Evolutionary conservation across 2,888 invertebrate species (phyloP), one percentile per base, ranked within the genome.

Genomic region (Gonocerus acuteangulatus): DNA sequence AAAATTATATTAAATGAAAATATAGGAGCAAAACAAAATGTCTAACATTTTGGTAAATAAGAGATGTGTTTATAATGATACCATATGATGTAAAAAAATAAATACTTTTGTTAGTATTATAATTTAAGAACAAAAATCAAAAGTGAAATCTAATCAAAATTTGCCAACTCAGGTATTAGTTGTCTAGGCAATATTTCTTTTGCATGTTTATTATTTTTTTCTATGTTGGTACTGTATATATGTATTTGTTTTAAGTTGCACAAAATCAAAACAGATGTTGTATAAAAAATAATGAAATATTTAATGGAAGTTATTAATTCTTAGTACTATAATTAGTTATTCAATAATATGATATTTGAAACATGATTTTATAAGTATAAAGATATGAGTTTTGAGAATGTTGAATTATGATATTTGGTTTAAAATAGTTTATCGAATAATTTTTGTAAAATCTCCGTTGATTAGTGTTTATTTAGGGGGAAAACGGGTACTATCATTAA

Each of bases 191-290:
- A 56, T 58, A 39, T 59, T 49, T 48, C 36, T 19, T 48, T 48
- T 59, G 48, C 32, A 34, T 56, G 21, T 56, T 44, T 56, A 56
- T 42, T 22, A 48, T 54, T 54, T 51, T 45, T n/a, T 36, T 48
- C 19, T 61, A 47, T 22, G 39, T 52, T 52, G n/a, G 39, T 27
- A 52, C 39, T 49, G 47, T 60, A 60, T 62, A 54, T 64, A 56
- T 48, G 58, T 54, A 60, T 63, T 66, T 63, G 58, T 63, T 66
- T 66, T 66, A 45, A 61, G 59, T 65, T 64, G 66, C 66, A 65
- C 62, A 66, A 56, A 66, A 66, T 66, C 66, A 66, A 66, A 66
- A 66, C 66, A 54, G 56, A 66, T 65, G 66, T 66, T 66, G 64
- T 59, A 62, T 48, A 65, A 64, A 59, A 64, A 60, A 63, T 57